Base-by-base conservation (phyloP, 1,140 invertebrate genomes). In the Anoplolepis gracilipes region DNA sequence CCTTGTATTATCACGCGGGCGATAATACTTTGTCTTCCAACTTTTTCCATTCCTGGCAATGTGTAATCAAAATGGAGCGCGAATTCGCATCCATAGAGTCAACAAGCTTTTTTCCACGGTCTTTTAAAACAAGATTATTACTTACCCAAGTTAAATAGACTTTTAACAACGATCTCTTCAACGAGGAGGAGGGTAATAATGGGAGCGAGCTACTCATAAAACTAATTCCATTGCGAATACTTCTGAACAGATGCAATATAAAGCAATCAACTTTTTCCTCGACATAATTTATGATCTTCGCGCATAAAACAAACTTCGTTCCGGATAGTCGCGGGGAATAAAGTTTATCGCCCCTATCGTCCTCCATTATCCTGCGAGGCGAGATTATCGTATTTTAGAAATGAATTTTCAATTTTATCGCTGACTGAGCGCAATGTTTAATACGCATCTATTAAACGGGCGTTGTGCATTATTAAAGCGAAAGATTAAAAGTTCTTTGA, bases 211-310 rank as follows among this genome's bases (percentile, higher is more conserved):
- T 72, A 81, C 78, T 73, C 67, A 61, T 61, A 82, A 82, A 82
- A 82, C 53, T 82, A 82, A 82, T 82, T 82, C 67, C 67, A 82
- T 82, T 82, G 67, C 67, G 53, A 72, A 73, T 59, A 57, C 67
- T 61, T 46, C 53, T 59, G 55, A 72, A 55, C 78, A 70, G 78
- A 82, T 73, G 78, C 67, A 73, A 73, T 82, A 61, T 82, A 73
- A 82, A 82, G 78, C 53, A 82, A 72, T 72, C 78, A 72, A 73
- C 78, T 70, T 82, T 82, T 82, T 82, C 36, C 78, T 59, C 75
- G 59, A 28, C 28, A 49, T 49, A 78, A 79, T 79, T 79, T 69
- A 79, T 79, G 46, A 55, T 79, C 46, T 55, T 69, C 46, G 49
- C 77, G 77, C 77, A 55, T 55, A 79, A 79, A 79, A 69, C 77